Base-by-base conservation (phyloP, 2,888 invertebrate genomes). In the Acanthopleura granulata region DNA sequence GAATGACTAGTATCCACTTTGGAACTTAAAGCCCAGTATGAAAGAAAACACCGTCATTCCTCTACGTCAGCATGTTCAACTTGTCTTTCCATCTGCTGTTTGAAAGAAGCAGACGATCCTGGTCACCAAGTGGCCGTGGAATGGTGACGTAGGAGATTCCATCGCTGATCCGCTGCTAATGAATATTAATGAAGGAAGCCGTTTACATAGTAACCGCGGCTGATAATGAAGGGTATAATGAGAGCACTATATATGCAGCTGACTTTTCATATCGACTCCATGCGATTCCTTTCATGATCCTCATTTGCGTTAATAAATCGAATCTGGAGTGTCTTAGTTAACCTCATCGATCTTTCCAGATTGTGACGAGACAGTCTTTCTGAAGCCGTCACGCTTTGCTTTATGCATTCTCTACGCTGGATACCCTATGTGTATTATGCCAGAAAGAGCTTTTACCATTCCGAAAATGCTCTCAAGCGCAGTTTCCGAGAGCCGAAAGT, bases 171-270 rank as follows among this genome's bases (percentile, higher is more conserved):
- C 22, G n/a, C n/a, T 57, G 57, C 12, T 57, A 57, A 57, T 57
- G 57, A 57, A 57, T 57, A 57, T 57, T 57, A 57, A 57, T 57
- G 18, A 22, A 57, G 57, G 57, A 57, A 57, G 57, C 57, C 57
- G 57, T 57, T 57, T 57, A 57, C 57, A 57, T 57, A 57, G 57
- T 57, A 57, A 57, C 57, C 57, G 22, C 57, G 57, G 22, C 4
- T 22, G 57, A 57, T 57, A 22, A 57, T 57, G 22, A 57, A n/a
- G 57, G 22, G 57, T 18, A 22, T 57, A 57, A 57, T 57, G 22
- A 57, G 57, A 57, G 57, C 57, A 57, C 57, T 57, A 57, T 57
- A 57, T 57, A 57, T 57, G 57, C 57, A 57, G 57, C 57, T 57
- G 57, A 57, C 57, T 57, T 57, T 22, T 57, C 57, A 18, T n/a